These are phyloP conservation scores for Tenrec ecaudatus DNA, from an alignment of 2,113 vertebrate genomes.

Conservation along the genomic window DNA sequence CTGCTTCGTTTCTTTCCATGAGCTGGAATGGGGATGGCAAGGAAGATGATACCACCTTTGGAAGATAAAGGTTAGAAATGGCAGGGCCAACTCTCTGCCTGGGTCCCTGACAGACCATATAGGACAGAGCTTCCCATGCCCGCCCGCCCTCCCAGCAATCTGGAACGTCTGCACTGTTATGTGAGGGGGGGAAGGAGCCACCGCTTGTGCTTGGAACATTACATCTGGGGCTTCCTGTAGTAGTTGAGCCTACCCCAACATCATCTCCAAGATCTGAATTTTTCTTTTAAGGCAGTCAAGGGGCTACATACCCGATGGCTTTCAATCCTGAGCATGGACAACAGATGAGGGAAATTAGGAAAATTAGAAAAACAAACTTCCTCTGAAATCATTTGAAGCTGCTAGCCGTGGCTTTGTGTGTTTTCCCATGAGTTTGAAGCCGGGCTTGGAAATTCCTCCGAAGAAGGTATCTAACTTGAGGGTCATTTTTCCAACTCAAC, in stretches of 20 bases:
- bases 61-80: background rate
- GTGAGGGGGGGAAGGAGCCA: background rate
- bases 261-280: background rate
- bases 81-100: background rate
- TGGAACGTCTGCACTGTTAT: background rate
- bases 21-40: background rate
- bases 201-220: background rate
- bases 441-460: background rate
- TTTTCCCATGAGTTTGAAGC: background rate
- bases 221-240: background rate
- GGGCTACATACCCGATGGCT: background rate
- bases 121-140: background rate
- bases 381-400: background rate
- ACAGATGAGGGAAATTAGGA: background rate
- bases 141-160: accelerated
- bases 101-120: background rate
- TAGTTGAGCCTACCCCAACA: background rate
- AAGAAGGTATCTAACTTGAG: background rate
- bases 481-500: background rate
- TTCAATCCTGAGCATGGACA: background rate
- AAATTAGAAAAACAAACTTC: background rate
- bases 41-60: too few relatives aligned
- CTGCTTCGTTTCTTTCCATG: background rate
- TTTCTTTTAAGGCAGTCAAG: background rate
- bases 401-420: background rate